phyloP scores from a whole-genome alignment of 2,888 invertebrate species.

The Thymelicus acteon region DNA sequence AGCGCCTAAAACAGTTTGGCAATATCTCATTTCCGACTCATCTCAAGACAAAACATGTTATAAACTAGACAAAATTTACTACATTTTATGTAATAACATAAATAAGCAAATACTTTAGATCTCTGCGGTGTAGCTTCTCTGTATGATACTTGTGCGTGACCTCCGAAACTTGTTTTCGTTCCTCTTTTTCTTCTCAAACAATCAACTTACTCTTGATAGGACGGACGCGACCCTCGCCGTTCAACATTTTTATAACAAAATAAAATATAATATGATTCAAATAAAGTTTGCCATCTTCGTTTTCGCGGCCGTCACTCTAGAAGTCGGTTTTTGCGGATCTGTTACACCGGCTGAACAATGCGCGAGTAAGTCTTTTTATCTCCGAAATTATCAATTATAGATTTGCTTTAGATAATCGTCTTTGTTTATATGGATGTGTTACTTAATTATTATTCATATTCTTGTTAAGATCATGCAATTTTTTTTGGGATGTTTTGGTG shows the following conservation, averaged over 20 bases:
- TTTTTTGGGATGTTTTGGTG: no score
- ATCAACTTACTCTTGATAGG: conserved; percentile 2
- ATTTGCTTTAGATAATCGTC: conserved; percentile 8
- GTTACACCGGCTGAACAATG: conserved; percentile 54
- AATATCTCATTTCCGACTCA: no score
- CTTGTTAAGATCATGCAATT: not conserved
- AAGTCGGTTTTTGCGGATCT: conserved; percentile 38
- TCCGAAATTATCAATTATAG: not conserved
- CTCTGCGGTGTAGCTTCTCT: conserved; percentile 31
- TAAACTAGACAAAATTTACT: no score
- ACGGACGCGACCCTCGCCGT: not conserved
- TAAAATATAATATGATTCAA: conserved; percentile 43
- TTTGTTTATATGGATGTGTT: conserved; percentile 1
- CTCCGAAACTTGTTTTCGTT: conserved; percentile 41
- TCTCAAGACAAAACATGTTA: no score
- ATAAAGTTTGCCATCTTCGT: conserved; percentile 40
- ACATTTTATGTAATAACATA: no score
- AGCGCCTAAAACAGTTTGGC: no score
- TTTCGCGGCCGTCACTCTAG: conserved; percentile 38
- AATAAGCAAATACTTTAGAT: not conserved
- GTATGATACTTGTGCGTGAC: conserved; percentile 38
- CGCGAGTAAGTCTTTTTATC: conserved; percentile 47
- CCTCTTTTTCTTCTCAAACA: conserved; percentile 38
- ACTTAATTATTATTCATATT: not conserved
- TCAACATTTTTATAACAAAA: not conserved